Evolutionary conservation across 2,113 vertebrate genomes (phyloP).

Genomic region (Laticauda laticaudata): DNA sequence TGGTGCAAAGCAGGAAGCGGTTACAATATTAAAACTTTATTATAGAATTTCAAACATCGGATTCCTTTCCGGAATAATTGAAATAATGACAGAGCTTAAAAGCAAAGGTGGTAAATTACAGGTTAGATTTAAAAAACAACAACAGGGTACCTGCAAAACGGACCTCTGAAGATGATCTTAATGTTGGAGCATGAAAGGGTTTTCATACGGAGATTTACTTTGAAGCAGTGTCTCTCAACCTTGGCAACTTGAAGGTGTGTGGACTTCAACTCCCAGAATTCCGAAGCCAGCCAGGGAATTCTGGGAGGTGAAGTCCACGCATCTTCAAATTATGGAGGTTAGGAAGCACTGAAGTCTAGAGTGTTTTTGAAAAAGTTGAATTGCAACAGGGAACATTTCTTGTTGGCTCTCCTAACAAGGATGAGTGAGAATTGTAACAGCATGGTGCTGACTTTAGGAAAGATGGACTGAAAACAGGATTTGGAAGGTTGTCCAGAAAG

Average conservation of each 20-base stretch:
- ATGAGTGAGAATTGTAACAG: neutral
- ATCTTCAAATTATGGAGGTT: too few species aligned
- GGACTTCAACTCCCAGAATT: too few species aligned
- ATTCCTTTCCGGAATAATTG: neutral
- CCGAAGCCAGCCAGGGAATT: too few species aligned
- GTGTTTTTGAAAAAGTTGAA: neutral
- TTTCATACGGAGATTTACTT: neutral
- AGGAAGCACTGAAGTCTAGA: too few species aligned
- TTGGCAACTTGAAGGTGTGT: too few species aligned
- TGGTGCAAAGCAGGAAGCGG: neutral
- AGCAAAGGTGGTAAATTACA: neutral
- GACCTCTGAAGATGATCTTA: neutral
- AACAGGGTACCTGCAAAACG: neutral
- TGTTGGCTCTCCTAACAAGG: neutral
- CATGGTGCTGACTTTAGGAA: neutral
- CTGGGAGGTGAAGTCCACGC: too few species aligned
- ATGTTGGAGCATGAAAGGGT: neutral
- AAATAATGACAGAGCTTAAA: neutral
- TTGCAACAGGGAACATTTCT: neutral
- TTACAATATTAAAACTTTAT: neutral
- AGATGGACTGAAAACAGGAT: neutral
- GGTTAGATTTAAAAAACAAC: neutral
- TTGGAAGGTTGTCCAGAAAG: neutral
- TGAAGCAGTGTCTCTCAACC: too few species aligned
- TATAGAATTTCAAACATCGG: neutral